These are phyloP conservation scores for Salmo trutta DNA, from an alignment of 2,797 vertebrate species.

Conservation along the genomic window DNA sequence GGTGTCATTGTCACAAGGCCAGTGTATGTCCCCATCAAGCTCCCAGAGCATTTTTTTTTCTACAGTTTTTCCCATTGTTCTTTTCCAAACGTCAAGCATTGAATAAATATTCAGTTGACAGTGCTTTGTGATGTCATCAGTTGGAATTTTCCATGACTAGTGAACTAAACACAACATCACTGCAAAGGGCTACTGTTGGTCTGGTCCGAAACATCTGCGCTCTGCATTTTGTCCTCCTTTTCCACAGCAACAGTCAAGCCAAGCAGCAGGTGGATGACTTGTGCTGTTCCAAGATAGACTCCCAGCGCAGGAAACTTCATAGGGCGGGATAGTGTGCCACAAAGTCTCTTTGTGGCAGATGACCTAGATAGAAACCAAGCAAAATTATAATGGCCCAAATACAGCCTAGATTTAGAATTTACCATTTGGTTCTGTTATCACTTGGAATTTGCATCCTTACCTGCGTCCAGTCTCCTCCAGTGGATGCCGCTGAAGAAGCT, in stretches of 20 bases:
- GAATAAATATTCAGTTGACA: too few relatives aligned
- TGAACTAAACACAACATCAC: slow-evolving; percentile 13
- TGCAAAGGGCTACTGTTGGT: neutral
- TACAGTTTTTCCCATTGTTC: neutral
- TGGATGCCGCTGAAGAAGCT: slow-evolving; percentile 79
- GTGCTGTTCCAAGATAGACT: slow-evolving; percentile 73
- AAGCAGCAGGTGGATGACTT: slow-evolving; percentile 86
- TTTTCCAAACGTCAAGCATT: neutral
- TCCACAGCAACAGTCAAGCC: slow-evolving; percentile 53
- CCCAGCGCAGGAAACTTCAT: slow-evolving; percentile 77
- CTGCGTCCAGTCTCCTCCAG: slow-evolving; percentile 90
- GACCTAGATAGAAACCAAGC: too few relatives aligned
- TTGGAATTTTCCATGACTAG: neutral
- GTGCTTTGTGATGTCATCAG: neutral
- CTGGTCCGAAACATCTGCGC: too few relatives aligned
- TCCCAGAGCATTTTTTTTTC: too few relatives aligned
- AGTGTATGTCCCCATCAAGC: too few relatives aligned
- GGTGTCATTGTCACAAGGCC: too few relatives aligned
- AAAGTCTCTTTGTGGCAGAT: too few relatives aligned
- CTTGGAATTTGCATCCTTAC: slow-evolving; percentile 51
- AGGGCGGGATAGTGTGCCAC: slow-evolving; percentile 38
- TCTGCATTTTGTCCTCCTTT: neutral
- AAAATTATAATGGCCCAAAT: too few relatives aligned
- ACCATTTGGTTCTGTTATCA: too few relatives aligned
- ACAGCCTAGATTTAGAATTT: too few relatives aligned